Evolutionary conservation across 2,113 vertebrate genomes (phyloP).

Genomic region (Antennarius striatus): DNA sequence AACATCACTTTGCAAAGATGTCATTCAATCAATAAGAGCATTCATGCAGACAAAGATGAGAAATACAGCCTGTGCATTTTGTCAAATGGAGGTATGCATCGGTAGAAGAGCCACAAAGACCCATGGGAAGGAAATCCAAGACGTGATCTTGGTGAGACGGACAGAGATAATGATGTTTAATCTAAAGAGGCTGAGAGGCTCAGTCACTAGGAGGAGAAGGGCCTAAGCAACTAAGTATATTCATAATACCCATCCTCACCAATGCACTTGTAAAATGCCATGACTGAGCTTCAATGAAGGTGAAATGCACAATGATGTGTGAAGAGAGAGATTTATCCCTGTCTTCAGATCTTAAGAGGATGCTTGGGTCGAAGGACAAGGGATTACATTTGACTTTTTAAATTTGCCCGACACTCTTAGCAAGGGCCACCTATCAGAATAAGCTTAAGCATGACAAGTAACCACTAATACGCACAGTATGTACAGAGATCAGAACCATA

Average conservation of each 20-base stretch:
- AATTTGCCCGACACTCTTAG: constrained; percentile 40
- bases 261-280: constrained; percentile 32
- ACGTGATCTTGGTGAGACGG: constrained; percentile 20
- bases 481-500: constrained; percentile 28
- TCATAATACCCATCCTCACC: constrained; percentile 35
- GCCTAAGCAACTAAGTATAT: constrained; percentile 46
- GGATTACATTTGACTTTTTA: constrained; percentile 53
- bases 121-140: constrained; percentile 9
- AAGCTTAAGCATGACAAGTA: constrained; percentile 39
- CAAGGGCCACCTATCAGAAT: constrained; percentile 24
- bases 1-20: constrained; percentile 43
- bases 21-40: constrained; percentile 43
- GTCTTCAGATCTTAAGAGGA: constrained; percentile 41
- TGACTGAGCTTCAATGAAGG: constrained; percentile 45
- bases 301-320: constrained; percentile 37
- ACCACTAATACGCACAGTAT: constrained; percentile 33
- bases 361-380: constrained; percentile 52
- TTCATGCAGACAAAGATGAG: constrained; percentile 31
- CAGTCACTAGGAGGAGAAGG: constrained; percentile 48
- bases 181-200: constrained; percentile 48
- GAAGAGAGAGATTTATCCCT: constrained; percentile 47
- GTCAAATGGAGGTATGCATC: constrained; percentile 35
- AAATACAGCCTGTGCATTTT: constrained; percentile 33
- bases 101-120: constrained; percentile 11
- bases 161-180: constrained; percentile 60